phyloP scores from a whole-genome alignment of 2,113 vertebrate species.

The Talpa occidentalis region DNA sequence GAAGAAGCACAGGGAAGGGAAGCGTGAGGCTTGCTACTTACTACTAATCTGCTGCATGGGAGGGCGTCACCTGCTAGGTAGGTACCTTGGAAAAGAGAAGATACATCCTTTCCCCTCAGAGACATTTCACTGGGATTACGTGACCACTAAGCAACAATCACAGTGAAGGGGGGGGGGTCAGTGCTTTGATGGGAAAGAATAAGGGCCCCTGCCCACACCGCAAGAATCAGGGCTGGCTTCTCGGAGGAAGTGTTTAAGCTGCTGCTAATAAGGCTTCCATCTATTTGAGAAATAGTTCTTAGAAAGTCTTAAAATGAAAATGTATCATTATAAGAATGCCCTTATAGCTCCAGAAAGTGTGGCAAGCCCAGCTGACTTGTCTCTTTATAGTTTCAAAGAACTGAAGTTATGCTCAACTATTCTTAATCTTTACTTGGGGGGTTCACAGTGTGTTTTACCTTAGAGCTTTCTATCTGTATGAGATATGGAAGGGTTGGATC shows the following conservation, averaged over 20 bases:
- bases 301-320: neutral
- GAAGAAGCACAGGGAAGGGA: neutral
- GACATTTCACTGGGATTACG: neutral
- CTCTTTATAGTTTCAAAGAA: neutral
- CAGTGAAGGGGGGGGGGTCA: neutral
- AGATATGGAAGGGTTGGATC: neutral
- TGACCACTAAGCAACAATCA: neutral
- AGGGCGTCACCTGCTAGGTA: neutral
- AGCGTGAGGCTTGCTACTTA: neutral
- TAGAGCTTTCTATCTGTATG: neutral
- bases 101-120: neutral
- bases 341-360: neutral
- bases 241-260: neutral
- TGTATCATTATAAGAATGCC: neutral
- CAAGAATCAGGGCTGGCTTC: neutral
- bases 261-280: neutral
- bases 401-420: neutral
- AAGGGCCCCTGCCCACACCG: neutral
- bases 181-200: neutral
- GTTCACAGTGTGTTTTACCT: neutral
- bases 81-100: neutral
- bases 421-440: neutral
- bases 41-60: neutral
- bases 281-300: neutral
- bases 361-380: neutral